phyloP scores from a whole-genome alignment of 2,113 vertebrate genomes.

The Dasyornis broadbenti region DNA sequence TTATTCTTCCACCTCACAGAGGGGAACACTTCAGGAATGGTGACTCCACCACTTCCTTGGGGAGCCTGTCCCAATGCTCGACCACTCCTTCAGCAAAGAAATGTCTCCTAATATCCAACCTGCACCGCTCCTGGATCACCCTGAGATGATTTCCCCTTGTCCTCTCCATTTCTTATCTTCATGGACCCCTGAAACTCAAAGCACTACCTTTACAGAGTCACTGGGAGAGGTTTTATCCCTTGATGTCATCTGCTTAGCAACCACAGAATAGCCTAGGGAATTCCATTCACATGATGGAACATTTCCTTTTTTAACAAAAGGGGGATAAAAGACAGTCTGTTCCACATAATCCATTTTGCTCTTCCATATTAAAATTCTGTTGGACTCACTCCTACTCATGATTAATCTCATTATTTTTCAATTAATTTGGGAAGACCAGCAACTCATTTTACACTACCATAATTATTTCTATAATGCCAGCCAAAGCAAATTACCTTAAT shows the following conservation, averaged over 20 bases:
- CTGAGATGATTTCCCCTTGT: background rate
- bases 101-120: background rate
- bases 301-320: background rate
- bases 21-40: too few species aligned
- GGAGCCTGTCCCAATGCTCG: background rate
- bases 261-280: background rate
- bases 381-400: background rate
- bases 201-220: background rate
- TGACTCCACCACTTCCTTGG: background rate
- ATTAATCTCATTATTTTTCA: conserved; percentile 20
- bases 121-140: background rate
- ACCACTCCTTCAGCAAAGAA: background rate
- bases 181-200: background rate
- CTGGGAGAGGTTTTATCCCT: background rate
- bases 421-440: background rate
- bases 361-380: background rate
- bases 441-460: background rate
- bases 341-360: background rate
- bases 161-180: background rate
- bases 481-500: conserved; percentile 21
- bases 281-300: background rate
- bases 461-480: conserved; percentile 9
- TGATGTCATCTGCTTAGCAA: background rate
- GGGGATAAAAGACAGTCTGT: background rate
- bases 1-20: background rate